Evolutionary conservation across 2,888 invertebrate genomes (phyloP), one percentile per base, ranked within the genome.

Genomic region (Trilocha varians): DNA sequence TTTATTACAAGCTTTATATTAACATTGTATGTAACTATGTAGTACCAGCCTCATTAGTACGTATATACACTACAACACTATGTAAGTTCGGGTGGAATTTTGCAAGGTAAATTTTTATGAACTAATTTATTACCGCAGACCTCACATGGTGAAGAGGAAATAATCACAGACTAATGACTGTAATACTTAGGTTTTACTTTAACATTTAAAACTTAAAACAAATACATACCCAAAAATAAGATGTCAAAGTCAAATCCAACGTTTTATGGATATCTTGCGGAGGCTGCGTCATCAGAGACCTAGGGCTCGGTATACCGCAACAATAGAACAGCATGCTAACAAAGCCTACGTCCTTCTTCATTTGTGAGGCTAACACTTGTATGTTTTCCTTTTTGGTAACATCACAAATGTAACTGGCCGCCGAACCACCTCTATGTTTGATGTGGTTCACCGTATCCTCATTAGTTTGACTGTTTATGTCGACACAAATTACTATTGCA

Each of bases 401-500:
- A 61, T 90, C 89, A 58, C 88, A 89, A 13, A 71, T 78, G 50
- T 87, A 90, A 33, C 75, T 60, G 41, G 71, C 75, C 1, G 87
- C 88, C 3, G 72, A 68, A 2, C 87, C 86, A n/a, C 79, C 79
- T 44, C 66, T 66, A n/a, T 61, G 63, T 42, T 80, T 77, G 1
- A 88, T 87, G 2, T 68, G 59, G 40, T 79, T 73, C 14, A 86
- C 80, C 0, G 88, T 88, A 2, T 70, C 65, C 36, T 82, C 70
- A 54, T 90, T 90, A 38, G 69, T 83, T 2, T 53, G 57, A 42
- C 77, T 70, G 57, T 91, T 88, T 38, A 90, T 85, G 59, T 93
- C 93, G 46, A 92, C 88, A 48, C 92, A 89, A 1, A 93, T 85
- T 1, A 92, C 87, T 38, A 70, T 80, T 1, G 89, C 89, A 34